Percentiles rank a stretch among this genome's conserved stretches.
Evolutionary conservation across 2,113 vertebrate species (phyloP).

Genomic region (Piprites chloris): DNA sequence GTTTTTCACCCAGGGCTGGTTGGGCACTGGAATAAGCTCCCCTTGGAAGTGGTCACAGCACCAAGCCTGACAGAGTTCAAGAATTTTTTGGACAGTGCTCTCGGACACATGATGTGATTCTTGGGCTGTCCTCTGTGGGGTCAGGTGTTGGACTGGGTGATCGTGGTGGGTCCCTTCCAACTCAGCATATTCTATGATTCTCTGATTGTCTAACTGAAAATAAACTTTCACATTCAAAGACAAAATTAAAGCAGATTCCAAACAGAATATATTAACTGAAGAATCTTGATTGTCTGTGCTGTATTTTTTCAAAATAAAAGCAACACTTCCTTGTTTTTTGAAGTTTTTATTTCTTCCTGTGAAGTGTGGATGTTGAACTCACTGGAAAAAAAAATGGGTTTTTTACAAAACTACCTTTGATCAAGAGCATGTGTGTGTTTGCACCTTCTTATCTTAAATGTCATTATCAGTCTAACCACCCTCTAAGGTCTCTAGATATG

Average conservation of each 20-base stretch:
- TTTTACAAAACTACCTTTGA: neutral
- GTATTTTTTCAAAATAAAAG: neutral
- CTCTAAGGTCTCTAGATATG: neutral
- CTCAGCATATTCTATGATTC: neutral
- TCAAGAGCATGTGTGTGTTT: neutral
- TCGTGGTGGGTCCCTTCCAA: neutral
- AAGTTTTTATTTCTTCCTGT: neutral
- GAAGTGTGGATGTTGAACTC: neutral
- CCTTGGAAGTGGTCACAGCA: too few relatives aligned
- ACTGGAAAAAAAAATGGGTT: accelerated
- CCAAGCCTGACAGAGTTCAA: too few relatives aligned
- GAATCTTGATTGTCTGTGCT: neutral
- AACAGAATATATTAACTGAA: neutral
- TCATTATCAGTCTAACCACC: neutral
- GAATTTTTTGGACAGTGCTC: too few relatives aligned
- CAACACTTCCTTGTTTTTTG: neutral
- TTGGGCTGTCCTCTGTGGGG: neutral
- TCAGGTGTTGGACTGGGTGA: neutral
- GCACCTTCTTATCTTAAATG: neutral
- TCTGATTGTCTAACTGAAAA: neutral
- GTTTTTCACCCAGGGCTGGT: too few relatives aligned
- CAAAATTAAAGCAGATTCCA: neutral
- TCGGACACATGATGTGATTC: too few relatives aligned
- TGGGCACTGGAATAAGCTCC: too few relatives aligned
- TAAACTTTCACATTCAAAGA: neutral